phyloP scores from a whole-genome alignment of 2,888 invertebrate genomes.

The Colletes collaris region DNA sequence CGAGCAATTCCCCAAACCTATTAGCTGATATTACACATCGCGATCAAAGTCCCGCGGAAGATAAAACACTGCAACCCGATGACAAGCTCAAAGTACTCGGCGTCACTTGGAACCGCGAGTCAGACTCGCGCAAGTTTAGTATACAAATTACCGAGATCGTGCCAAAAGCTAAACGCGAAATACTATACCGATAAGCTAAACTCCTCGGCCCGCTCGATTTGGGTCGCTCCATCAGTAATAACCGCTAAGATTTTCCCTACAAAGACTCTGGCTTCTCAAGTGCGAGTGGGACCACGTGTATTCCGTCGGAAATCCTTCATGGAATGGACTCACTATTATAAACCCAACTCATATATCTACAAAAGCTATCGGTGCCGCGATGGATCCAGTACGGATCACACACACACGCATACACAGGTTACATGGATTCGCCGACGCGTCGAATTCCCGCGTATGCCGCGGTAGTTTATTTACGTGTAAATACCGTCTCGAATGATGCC shows the following conservation, averaged over 20 bases:
- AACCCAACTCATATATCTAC: too few species aligned
- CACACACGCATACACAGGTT: too few species aligned
- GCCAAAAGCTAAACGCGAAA: neutral
- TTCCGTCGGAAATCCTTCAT: neutral
- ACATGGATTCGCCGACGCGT: slow-evolving; percentile 12
- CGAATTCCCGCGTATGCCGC: too few species aligned
- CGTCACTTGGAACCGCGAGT: too few species aligned
- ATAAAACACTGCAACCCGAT: neutral
- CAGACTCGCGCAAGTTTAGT: too few species aligned
- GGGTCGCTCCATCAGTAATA: neutral
- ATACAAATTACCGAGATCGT: too few species aligned
- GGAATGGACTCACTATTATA: neutral
- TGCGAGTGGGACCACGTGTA: neutral
- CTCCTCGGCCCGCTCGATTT: neutral
- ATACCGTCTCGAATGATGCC: too few species aligned
- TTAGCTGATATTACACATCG: too few species aligned
- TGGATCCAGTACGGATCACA: too few species aligned
- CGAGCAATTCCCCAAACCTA: too few species aligned
- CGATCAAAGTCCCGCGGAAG: neutral
- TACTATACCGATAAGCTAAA: neutral
- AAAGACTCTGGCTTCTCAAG: neutral
- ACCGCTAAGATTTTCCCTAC: neutral
- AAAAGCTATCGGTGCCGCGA: neutral
- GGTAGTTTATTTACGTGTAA: neutral
- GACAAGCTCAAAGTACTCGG: too few species aligned